phyloP scores from a whole-genome alignment of 2,888 invertebrate species.

The Netelia inedita region DNA sequence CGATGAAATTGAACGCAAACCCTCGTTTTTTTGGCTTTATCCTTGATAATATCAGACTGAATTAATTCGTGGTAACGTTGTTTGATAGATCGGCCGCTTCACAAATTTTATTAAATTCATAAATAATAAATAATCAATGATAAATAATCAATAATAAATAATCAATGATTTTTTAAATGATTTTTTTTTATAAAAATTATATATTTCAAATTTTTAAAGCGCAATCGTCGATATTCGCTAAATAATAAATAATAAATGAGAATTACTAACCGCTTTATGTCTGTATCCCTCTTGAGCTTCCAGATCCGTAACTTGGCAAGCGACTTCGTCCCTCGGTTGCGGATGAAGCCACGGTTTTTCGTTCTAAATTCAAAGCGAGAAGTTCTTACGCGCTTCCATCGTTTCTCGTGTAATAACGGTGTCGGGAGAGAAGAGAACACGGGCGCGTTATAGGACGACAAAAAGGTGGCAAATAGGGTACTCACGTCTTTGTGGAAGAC shows the following conservation, averaged over 20 bases:
- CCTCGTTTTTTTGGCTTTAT: too few relatives aligned
- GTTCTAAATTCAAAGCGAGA: constrained; percentile 79
- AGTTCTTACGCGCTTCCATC: constrained; percentile 60
- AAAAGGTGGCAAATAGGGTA: constrained; percentile 52
- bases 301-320: constrained; percentile 78
- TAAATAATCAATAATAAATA: too few relatives aligned
- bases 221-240: background rate
- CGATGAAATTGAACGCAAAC: background rate
- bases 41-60: too few relatives aligned
- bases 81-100: too few relatives aligned
- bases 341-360: constrained; percentile 83
- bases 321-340: constrained; percentile 79
- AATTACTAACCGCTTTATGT: constrained; percentile 80
- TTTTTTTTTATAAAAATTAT: too few relatives aligned
- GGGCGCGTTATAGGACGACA: background rate
- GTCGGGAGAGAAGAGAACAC: background rate
- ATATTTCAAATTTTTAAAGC: too few relatives aligned
- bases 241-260: constrained; percentile 15
- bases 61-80: too few relatives aligned
- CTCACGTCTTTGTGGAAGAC: constrained; percentile 83
- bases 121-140: too few relatives aligned
- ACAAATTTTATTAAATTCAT: too few relatives aligned
- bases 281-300: constrained; percentile 80
- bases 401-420: constrained; percentile 22
- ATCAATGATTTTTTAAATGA: too few relatives aligned